Evolutionary conservation across 2,888 invertebrate genomes (phyloP), one percentile per base, ranked within the genome.

Genomic region (Anticlea derivata): DNA sequence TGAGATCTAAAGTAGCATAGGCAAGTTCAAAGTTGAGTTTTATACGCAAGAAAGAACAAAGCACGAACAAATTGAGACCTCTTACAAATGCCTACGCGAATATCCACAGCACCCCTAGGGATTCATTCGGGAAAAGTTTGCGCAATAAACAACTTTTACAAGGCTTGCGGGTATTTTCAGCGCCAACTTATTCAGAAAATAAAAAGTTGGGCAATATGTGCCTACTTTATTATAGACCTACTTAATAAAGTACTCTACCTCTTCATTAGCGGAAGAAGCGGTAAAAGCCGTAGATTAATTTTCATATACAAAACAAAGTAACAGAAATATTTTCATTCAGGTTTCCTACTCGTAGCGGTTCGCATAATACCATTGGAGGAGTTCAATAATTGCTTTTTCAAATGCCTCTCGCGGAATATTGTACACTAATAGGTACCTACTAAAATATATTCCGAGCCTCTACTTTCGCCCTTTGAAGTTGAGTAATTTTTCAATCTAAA

Each of bases 371-470:
- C 5, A 6, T 17, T 20, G 13, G 20, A 7, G 8, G 6, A 7
- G 0, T 29, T 38, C 10, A 3, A n/a, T 60, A 59, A 60, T 57
- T 59, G 48, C 45, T 35, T 37, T 54, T 46, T 40, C 33, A 46
- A 63, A 68, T 68, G 61, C 62, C 58, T 62, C 63, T 61, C 52
- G 46, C 49, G 54, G 52, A 66, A 66, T 67, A 73, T 73, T 70
- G 63, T n/a, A n/a, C n/a, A n/a, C n/a, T n/a, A n/a, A n/a, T n/a
- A 60, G 59, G 63, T 51, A 61, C 48, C 39, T 62, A 66, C 66
- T 65, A 58, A 65, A 63, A 61, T 55, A 44, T 54, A 53, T 52
- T 45, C 41, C 7, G 30, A 40, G 30, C 10, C 34, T 33, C 12
- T n/a, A 29, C 17, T 35, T 40, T 39, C 38, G 35, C 38, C 37